Percentiles rank a stretch among this genome's conserved stretches.
These are phyloP conservation scores for Troides aeacus DNA, from an alignment of 2,888 invertebrate species.

Conservation along the genomic window DNA sequence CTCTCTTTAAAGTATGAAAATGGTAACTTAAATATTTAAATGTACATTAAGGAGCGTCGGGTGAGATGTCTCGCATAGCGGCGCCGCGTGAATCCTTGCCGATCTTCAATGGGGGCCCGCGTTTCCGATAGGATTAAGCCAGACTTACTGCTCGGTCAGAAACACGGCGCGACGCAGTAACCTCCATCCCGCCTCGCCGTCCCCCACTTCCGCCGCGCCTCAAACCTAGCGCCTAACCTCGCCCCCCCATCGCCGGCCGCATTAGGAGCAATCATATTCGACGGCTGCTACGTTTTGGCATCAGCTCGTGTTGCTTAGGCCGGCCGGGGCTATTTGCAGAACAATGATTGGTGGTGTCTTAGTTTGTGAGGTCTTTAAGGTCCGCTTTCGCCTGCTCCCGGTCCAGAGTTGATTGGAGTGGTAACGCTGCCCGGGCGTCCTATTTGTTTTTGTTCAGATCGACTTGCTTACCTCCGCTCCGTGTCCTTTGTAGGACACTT, in stretches of 20 bases:
- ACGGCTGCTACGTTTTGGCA: constrained; percentile 78
- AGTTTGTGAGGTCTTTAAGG: constrained; percentile 56
- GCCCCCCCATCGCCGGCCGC: constrained; percentile 57
- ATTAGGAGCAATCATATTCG: constrained; percentile 80
- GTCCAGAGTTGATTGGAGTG: constrained; percentile 36
- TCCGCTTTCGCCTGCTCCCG: constrained; percentile 44
- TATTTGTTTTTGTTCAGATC: constrained; percentile 34
- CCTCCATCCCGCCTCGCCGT: constrained; percentile 34
- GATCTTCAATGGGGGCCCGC: constrained; percentile 76
- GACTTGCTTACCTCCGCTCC: constrained; percentile 26
- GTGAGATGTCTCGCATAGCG: constrained; percentile 53
- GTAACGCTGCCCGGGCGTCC: constrained; percentile 29
- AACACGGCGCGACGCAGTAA: constrained; percentile 69
- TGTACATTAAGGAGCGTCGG: constrained; percentile 46
- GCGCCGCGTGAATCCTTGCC: constrained; percentile 52
- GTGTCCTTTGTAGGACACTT: constrained; percentile 33
- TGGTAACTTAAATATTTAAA: not conserved
- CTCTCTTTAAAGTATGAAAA: not conserved
- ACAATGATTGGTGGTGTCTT: constrained; percentile 76
- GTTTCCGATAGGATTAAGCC: constrained; percentile 79
- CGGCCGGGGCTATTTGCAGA: constrained; percentile 67
- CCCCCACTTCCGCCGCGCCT: constrained; percentile 41
- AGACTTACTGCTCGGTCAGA: constrained; percentile 80
- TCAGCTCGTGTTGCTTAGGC: constrained; percentile 74
- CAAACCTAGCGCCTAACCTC: constrained; percentile 44